These are phyloP conservation scores for Spialia ferax DNA, from an alignment of 2,888 invertebrate species.

Conservation along the genomic window DNA sequence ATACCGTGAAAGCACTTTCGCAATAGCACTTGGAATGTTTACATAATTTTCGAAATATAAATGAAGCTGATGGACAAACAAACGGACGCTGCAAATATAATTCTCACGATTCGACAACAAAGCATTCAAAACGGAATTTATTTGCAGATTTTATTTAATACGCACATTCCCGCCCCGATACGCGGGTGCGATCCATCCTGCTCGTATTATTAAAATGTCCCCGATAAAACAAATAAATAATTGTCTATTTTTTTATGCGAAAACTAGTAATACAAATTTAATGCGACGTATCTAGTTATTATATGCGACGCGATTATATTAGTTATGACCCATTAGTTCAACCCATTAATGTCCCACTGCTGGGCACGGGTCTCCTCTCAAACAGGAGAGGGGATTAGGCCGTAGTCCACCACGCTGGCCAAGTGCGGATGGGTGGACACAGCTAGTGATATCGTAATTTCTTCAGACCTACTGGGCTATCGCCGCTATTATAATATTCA, in stretches of 20 bases:
- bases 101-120: conserved; percentile 25
- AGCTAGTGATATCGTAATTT: too few species aligned
- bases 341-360: too few species aligned
- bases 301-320: too few species aligned
- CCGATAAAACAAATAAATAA: conserved; percentile 2
- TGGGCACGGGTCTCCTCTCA: too few species aligned
- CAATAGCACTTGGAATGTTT: background rate
- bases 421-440: too few species aligned
- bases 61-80: conserved; percentile 16
- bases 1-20: background rate
- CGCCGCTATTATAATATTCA: too few species aligned
- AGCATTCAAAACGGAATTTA: conserved; percentile 19
- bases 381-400: too few species aligned
- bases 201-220: background rate
- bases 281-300: too few species aligned
- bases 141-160: conserved; percentile 29
- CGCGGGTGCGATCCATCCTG: background rate
- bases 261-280: too few species aligned
- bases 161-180: conserved; percentile 11
- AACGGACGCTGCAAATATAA: conserved; percentile 22
- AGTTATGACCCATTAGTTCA: too few species aligned
- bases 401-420: too few species aligned
- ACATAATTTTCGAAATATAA: conserved; percentile 11
- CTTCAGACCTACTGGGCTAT: too few species aligned
- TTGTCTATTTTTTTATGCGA: background rate